phyloP scores from a whole-genome alignment of 2,888 invertebrate genomes.

The Apodemia hepburni region DNA sequence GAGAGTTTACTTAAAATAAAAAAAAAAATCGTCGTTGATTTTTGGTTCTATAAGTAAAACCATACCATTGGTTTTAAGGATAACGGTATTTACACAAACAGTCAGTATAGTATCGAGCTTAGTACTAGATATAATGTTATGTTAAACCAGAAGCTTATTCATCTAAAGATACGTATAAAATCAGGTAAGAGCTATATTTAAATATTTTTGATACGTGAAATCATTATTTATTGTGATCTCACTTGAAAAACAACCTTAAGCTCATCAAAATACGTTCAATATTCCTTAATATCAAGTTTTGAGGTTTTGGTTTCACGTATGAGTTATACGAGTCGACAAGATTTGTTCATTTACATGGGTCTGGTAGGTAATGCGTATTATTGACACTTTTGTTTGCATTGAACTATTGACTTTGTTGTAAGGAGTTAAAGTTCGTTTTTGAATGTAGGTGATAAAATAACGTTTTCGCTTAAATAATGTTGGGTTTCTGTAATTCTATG shows the following conservation, averaged over 20 bases:
- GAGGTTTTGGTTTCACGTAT: slow-evolving; percentile 7
- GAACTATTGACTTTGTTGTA: not conserved
- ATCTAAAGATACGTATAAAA: not conserved
- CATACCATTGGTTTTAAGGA: no score
- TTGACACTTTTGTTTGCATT: not conserved
- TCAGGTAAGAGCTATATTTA: slow-evolving; percentile 7
- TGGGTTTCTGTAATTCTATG: slow-evolving; percentile 12
- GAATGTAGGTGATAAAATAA: not conserved
- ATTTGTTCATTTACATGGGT: slow-evolving; percentile 13
- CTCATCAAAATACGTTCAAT: not conserved
- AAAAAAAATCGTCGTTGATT: no score
- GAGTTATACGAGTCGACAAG: slow-evolving; percentile 13
- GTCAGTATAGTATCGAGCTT: no score
- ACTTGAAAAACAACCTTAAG: not conserved
- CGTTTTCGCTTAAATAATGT: slow-evolving; percentile 12
- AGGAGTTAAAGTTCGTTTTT: not conserved
- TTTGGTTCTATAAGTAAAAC: no score
- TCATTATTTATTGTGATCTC: not conserved
- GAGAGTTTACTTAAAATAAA: no score
- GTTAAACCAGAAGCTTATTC: not conserved
- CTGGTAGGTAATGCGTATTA: slow-evolving; percentile 5
- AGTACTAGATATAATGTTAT: not conserved
- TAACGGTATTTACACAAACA: no score
- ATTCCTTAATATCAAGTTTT: not conserved
- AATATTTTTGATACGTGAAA: slow-evolving; percentile 7